These are phyloP conservation scores for Aquatica leii DNA, from an alignment of 2,888 invertebrate species.

Conservation along the genomic window DNA sequence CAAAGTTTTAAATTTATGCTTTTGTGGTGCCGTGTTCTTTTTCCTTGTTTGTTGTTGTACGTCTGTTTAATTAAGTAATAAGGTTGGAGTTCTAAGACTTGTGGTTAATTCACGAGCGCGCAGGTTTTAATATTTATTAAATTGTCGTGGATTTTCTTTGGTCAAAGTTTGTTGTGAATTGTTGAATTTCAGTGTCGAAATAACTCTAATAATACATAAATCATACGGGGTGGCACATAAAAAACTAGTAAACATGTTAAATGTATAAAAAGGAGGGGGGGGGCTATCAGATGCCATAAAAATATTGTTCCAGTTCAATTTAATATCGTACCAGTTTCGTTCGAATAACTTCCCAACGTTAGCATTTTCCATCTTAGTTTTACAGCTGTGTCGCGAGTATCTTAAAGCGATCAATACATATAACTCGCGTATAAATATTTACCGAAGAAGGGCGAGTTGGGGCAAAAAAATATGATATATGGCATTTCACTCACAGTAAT, in stretches of 20 bases:
- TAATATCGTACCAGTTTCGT: conserved; percentile 22
- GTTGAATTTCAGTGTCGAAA: conserved; percentile 2
- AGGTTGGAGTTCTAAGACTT: no score
- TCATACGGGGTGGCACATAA: conserved; percentile 23
- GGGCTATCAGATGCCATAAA: conserved; percentile 34
- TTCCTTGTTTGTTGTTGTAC: no score
- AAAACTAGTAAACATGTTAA: conserved; percentile 33
- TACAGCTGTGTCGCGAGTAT: conserved; percentile 14
- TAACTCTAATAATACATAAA: conserved; percentile 28
- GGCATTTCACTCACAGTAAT: conserved; percentile 36
- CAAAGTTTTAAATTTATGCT: no score
- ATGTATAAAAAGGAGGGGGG: conserved; percentile 25
- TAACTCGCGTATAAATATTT: conserved; percentile 32
- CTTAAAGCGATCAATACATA: conserved; percentile 22
- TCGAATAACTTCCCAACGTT: conserved; percentile 26
- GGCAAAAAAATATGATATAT: conserved; percentile 33
- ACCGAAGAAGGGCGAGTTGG: conserved; percentile 17
- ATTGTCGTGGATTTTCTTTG: no score
- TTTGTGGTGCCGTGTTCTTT: no score
- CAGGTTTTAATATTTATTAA: no score
- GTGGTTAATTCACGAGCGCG: no score
- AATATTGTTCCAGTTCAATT: conserved; percentile 36
- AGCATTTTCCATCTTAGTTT: conserved; percentile 26
- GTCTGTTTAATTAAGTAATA: no score
- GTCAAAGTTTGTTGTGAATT: no score